These are phyloP conservation scores for Dolichoris vasculosae DNA, from an alignment of 1,140 invertebrate species.

Conservation along the genomic window DNA sequence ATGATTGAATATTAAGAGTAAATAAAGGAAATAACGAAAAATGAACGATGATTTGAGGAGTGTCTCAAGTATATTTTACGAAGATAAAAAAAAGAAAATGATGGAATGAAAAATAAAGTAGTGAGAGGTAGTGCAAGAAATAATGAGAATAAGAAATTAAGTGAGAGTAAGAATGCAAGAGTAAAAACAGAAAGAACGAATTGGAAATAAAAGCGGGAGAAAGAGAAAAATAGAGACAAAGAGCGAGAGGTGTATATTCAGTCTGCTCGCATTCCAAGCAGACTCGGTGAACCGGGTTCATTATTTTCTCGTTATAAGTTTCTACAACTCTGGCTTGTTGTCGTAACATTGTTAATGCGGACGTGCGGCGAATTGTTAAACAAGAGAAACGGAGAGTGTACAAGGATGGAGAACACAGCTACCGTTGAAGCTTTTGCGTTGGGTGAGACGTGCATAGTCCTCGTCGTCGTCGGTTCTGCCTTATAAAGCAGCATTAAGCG, in stretches of 20 bases:
- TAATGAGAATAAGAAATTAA: conserved; percentile 21
- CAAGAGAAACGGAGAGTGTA: conserved; percentile 59
- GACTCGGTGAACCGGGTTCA: conserved; percentile 70
- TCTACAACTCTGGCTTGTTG: conserved; percentile 72
- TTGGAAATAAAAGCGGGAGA: neutral
- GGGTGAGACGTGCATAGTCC: neutral
- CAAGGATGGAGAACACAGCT: conserved; percentile 20
- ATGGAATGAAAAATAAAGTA: neutral
- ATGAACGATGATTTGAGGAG: neutral
- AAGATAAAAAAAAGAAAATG: neutral
- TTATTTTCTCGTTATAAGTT: conserved; percentile 75
- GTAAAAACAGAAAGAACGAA: neutral
- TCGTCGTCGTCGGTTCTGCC: neutral
- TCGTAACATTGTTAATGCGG: conserved; percentile 73
- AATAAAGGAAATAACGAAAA: neutral
- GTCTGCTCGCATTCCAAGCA: conserved; percentile 69
- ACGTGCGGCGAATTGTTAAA: conserved; percentile 72
- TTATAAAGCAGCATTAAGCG: neutral
- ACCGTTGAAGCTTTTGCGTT: conserved; percentile 29
- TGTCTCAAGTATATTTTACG: neutral
- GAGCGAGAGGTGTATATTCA: conserved; percentile 49
- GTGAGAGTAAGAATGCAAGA: conserved; percentile 15
- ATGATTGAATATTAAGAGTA: neutral
- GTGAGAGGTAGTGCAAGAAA: conserved; percentile 12
- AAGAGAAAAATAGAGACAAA: conserved; percentile 18